Evolutionary conservation across 1,140 invertebrate genomes (phyloP), one percentile per base, ranked within the genome.

Genomic region (Platyscapa corneri): DNA sequence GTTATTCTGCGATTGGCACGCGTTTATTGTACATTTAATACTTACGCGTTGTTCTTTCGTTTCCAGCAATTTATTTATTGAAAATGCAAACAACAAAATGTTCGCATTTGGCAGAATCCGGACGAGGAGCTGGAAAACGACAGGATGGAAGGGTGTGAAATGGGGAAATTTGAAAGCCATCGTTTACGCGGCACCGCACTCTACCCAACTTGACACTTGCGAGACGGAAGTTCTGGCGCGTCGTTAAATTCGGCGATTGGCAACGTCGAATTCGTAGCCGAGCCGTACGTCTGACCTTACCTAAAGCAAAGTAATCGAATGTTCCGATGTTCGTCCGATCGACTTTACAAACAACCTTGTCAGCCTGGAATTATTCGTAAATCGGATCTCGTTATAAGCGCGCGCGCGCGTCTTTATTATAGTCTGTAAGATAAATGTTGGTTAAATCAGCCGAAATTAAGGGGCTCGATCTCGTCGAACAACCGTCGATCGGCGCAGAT

Each of bases 171-270:
- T 27, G 0, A 30, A 72, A 72, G 16, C 37, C 39, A 72, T 72
- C 18, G 16, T 37, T 18, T 23, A 72, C 37, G 2, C 18, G 23
- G 70, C 34, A 10, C 23, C 32, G 37, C 39, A 10, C 34, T 72
- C 37, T 0, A 72, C 39, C 34, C 20, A 39, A 72, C 5, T 27
- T 39, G 37, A 72, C 70, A 72, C 34, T 39, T n/a, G n/a, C n/a
- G 23, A 72, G 70, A 39, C 70, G 18, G 39, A 72, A 72, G 65
- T 67, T 72, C 70, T 39, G 18, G 18, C 39, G 20, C 37, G 32
- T 72, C 37, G 32, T 72, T 72, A 72, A 39, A 72, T 72, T 39
- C 70, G 16, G 39, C 39, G n/a, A 72, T 72, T 72, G 34, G 34
- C 10, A 27, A 39, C 18, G 10, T 12, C 30, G 7, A 34, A 39